A percentile compares a stretch with the other conserved stretches of the same genome.
Conservation (phyloP, 2,113 vertebrate genomes). For the Rhinolophus sinicus region DNA sequence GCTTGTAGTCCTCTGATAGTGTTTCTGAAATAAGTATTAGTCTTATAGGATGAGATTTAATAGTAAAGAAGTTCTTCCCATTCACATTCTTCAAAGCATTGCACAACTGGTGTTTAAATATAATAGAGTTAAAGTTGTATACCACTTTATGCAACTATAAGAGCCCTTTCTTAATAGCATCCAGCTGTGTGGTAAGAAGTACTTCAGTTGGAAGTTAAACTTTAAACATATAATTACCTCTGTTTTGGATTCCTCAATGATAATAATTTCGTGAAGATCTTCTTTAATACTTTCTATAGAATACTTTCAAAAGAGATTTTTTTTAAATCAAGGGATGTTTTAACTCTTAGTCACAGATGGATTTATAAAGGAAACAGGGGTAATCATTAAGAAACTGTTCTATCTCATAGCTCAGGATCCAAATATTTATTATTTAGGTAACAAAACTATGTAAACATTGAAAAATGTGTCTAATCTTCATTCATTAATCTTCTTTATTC, state of each 20-base stretch:
- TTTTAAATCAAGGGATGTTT: neutral
- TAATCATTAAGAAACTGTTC: neutral
- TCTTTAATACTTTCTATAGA: constrained; percentile 55
- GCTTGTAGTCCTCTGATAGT: neutral
- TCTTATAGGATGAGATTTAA: neutral
- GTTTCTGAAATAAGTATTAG: constrained; percentile 20
- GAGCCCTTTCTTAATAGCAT: neutral
- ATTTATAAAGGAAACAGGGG: neutral
- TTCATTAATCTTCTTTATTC: neutral
- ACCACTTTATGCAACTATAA: neutral
- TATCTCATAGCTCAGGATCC: neutral
- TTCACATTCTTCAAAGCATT: neutral
- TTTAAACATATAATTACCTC: constrained; percentile 58
- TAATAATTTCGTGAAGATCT: constrained; percentile 59
- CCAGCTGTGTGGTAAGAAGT: constrained; percentile 42
- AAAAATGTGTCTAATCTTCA: neutral
- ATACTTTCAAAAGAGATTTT: neutral
- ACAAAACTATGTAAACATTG: neutral
- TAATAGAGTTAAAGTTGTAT: neutral
- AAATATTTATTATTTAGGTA: neutral
- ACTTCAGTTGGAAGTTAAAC: constrained; percentile 52
- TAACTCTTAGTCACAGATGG: neutral
- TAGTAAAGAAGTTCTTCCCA: neutral
- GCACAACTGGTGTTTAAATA: neutral
- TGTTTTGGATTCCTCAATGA: constrained; percentile 19